Evolutionary conservation across 2,113 vertebrate genomes (phyloP).

Genomic region (Brevimyrus niger): DNA sequence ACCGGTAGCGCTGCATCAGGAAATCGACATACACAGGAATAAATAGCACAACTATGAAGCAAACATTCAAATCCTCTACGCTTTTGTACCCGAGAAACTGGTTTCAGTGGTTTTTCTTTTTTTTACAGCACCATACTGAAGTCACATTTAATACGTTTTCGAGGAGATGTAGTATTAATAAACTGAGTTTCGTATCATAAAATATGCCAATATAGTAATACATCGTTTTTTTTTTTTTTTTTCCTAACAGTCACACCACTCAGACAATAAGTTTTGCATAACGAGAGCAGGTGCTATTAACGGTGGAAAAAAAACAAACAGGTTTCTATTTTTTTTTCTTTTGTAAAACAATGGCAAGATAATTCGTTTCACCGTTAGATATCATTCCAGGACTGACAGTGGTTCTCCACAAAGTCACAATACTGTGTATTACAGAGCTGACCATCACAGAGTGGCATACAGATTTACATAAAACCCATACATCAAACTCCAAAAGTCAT

Average conservation of each 20-base stretch:
- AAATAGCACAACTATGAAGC: neutral
- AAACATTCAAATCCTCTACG: neutral
- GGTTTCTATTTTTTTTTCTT: neutral
- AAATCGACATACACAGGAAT: neutral
- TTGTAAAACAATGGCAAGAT: conserved; percentile 11
- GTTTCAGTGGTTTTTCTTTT: neutral
- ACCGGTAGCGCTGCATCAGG: neutral
- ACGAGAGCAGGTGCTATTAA: neutral
- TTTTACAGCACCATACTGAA: conserved; percentile 17
- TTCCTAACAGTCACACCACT: conserved; percentile 4
- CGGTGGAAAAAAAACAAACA: neutral
- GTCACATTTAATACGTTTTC: neutral
- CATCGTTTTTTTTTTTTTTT: neutral
- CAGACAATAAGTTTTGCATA: conserved; percentile 1
- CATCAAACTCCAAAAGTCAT: conserved; percentile 22
- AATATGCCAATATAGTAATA: conserved; percentile 1
- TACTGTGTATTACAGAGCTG: conserved; percentile 1
- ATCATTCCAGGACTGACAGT: conserved; percentile 1
- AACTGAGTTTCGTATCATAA: neutral
- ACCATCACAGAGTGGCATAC: neutral
- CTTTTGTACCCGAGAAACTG: neutral
- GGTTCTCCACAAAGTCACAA: conserved; percentile 1
- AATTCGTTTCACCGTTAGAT: conserved; percentile 8
- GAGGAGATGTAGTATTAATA: neutral
- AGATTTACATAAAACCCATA: conserved; percentile 5